These are phyloP conservation scores for Amphipoea lucens DNA, from an alignment of 2,888 invertebrate species.

Conservation along the genomic window DNA sequence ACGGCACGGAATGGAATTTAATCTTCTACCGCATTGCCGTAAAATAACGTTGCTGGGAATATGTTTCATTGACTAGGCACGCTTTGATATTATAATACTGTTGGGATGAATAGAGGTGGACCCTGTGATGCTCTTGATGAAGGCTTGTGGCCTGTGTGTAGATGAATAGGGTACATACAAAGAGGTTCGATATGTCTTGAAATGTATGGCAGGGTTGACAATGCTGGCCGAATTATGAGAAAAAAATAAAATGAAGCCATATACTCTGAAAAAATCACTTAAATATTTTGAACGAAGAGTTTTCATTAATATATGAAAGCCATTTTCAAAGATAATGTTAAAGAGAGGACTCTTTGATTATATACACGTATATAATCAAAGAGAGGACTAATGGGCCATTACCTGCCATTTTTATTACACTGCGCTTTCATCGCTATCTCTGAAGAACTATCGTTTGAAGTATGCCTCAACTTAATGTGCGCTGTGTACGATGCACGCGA, in stretches of 20 bases:
- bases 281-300: conserved; percentile 1
- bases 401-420: neutral
- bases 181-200: conserved; percentile 7
- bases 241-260: neutral
- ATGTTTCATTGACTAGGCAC: conserved; percentile 19
- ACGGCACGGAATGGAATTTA: conserved; percentile 36
- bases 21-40: conserved; percentile 43
- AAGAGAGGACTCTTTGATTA: neutral
- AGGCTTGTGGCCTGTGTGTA: neutral
- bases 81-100: conserved; percentile 22
- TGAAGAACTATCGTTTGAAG: neutral
- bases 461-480: no score
- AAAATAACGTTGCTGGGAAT: conserved; percentile 28
- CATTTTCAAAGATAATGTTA: neutral
- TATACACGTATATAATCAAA: no score
- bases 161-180: neutral
- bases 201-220: neutral
- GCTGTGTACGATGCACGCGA: neutral
- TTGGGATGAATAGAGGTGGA: conserved; percentile 8
- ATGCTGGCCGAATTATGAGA: neutral
- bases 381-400: neutral
- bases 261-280: neutral
- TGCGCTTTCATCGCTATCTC: neutral
- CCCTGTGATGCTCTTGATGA: conserved; percentile 7
- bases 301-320: neutral